Evolutionary conservation across 2,888 invertebrate genomes (phyloP).

Genomic region (Apeira syringaria): DNA sequence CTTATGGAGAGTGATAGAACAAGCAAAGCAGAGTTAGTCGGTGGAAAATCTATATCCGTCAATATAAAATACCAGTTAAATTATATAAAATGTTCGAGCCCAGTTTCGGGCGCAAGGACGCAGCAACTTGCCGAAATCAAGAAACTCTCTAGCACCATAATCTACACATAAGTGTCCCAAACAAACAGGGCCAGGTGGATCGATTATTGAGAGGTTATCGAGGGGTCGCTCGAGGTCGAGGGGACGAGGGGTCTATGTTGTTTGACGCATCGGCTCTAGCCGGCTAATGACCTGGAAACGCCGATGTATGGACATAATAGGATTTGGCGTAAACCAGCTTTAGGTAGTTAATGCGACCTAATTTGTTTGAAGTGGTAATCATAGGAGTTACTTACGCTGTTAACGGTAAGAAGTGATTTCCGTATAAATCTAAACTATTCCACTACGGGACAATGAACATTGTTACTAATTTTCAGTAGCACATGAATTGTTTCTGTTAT

Average conservation of each 20-base stretch:
- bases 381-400: slow-evolving; percentile 9
- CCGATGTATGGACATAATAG: slow-evolving; percentile 35
- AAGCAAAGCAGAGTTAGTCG: no score
- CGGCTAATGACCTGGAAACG: slow-evolving; percentile 38
- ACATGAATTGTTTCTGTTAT: no score
- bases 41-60: no score
- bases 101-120: neutral
- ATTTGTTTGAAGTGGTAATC: slow-evolving; percentile 24
- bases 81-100: neutral
- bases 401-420: slow-evolving; percentile 1
- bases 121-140: slow-evolving; percentile 6
- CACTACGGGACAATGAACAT: neutral
- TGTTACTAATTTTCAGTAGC: no score
- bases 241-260: slow-evolving; percentile 27
- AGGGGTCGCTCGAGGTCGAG: slow-evolving; percentile 19
- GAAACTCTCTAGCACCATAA: slow-evolving; percentile 20
- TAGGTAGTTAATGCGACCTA: slow-evolving; percentile 19
- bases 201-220: slow-evolving; percentile 37
- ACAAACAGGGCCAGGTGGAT: slow-evolving; percentile 49
- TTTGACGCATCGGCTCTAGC: slow-evolving; percentile 26
- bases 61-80: no score
- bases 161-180: slow-evolving; percentile 33
- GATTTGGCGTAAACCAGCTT: slow-evolving; percentile 25
- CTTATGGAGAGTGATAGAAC: no score
- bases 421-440: no score